A percentile compares a stretch with the other conserved stretches of the same genome.
Evolutionary conservation across 2,113 vertebrate genomes (phyloP).

Genomic region (Entelurus aequoreus): DNA sequence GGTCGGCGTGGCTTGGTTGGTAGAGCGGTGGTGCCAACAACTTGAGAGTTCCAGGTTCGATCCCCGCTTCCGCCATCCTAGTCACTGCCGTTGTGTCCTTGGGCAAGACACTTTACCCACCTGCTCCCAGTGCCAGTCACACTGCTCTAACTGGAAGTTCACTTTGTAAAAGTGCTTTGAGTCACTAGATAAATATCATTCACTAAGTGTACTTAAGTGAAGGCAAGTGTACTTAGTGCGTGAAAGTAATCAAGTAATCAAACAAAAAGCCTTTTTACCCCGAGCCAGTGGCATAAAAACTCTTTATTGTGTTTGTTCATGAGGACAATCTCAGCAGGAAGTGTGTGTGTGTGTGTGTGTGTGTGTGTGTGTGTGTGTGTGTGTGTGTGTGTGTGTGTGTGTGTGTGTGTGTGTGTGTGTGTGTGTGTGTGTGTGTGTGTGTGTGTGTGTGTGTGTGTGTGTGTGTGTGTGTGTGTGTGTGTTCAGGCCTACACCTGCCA

Average conservation of each 20-base stretch:
- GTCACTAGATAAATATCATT: too few species aligned
- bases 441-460: not conserved
- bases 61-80: too few species aligned
- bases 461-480: slow-evolving; percentile 1
- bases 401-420: slow-evolving; percentile 6
- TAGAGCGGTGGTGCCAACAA: too few species aligned
- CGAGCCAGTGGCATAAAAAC: slow-evolving; percentile 54
- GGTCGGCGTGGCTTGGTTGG: too few species aligned
- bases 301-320: slow-evolving; percentile 57
- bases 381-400: slow-evolving; percentile 2
- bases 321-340: slow-evolving; percentile 32
- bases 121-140: too few species aligned
- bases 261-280: slow-evolving; percentile 18
- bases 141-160: too few species aligned
- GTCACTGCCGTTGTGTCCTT: too few species aligned
- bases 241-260: too few species aligned
- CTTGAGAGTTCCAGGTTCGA: too few species aligned
- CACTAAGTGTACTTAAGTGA: not conserved
- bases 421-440: slow-evolving; percentile 2
- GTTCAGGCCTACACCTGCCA: slow-evolving; percentile 33
- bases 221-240: too few species aligned
- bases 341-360: slow-evolving; percentile 1
- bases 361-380: not conserved
- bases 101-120: too few species aligned
- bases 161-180: too few species aligned